phyloP scores from a whole-genome alignment of 30 jellyfish, hydroid and myxozoan species.

The Pelagia noctiluca region DNA sequence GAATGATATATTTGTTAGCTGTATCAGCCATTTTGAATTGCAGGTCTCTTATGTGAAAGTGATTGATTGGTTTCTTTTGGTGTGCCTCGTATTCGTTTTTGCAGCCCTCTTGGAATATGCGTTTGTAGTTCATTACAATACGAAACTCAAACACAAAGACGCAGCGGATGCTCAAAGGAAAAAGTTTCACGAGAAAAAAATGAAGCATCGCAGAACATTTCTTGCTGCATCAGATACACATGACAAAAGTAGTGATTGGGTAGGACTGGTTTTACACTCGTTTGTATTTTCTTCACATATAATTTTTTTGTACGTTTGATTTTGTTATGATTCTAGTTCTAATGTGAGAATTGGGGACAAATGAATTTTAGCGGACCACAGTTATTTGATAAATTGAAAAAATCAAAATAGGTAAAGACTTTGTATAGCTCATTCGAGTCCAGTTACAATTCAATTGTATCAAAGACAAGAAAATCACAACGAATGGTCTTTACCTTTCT shows the following conservation, averaged over 20 bases:
- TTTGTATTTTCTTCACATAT: not conserved
- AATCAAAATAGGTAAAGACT: no score
- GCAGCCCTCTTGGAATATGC: constrained; percentile 84
- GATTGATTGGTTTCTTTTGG: constrained; percentile 82
- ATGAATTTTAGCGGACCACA: no score
- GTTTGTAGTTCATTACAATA: constrained; percentile 61
- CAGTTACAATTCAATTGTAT: no score
- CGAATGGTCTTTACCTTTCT: no score
- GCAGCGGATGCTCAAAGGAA: constrained; percentile 7
- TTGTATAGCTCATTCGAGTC: no score
- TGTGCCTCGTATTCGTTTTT: constrained; percentile 73
- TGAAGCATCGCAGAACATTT: not conserved
- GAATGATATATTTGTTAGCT: not conserved
- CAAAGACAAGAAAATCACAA: no score
- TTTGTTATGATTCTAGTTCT: no score
- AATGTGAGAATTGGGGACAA: no score
- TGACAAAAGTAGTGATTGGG: constrained; percentile 59
- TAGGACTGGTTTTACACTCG: constrained; percentile 4
- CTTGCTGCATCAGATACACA: constrained; percentile 1
- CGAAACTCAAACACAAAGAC: constrained; percentile 51
- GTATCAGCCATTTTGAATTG: not conserved
- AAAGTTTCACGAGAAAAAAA: constrained; percentile 18
- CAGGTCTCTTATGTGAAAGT: constrained; percentile 86
- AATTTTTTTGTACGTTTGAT: no score
- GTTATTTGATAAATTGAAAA: no score